phyloP scores from a whole-genome alignment of 1,140 invertebrate species.

The Psix sp. region DNA sequence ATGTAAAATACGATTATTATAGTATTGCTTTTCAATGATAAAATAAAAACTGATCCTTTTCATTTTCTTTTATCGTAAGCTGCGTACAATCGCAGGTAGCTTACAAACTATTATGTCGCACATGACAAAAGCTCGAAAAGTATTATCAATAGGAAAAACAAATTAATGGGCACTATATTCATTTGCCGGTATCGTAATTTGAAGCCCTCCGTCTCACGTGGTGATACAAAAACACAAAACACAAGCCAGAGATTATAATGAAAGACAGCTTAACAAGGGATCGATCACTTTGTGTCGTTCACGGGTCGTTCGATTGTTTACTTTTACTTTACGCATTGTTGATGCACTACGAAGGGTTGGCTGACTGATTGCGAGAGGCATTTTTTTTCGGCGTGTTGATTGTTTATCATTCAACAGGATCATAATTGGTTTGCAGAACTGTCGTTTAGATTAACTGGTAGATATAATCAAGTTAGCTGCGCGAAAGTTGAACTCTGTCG shows the following conservation, averaged over 20 bases:
- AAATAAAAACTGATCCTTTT: too few relatives aligned
- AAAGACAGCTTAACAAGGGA: conserved; percentile 31
- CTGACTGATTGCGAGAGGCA: conserved; percentile 24
- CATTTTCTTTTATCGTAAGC: too few relatives aligned
- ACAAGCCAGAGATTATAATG: conserved; percentile 26
- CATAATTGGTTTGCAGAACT: conserved; percentile 49
- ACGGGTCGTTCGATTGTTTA: conserved; percentile 24
- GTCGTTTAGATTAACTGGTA: conserved; percentile 39
- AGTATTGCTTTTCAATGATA: too few relatives aligned
- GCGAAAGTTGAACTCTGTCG: conserved; percentile 33
- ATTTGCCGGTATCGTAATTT: too few relatives aligned
- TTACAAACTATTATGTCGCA: too few relatives aligned
- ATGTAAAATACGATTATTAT: too few relatives aligned
- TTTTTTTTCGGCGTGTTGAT: conserved; percentile 34
- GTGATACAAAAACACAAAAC: conserved; percentile 27
- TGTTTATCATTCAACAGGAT: conserved; percentile 30
- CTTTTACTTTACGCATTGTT: conserved; percentile 34
- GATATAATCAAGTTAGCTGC: conserved; percentile 37
- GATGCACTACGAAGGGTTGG: conserved; percentile 13
- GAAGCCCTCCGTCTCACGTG: too few relatives aligned
- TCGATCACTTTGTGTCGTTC: conserved; percentile 40
- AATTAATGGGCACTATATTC: too few relatives aligned
- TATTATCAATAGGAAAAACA: too few relatives aligned
- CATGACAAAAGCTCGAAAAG: too few relatives aligned
- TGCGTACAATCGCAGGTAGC: too few relatives aligned